Percentiles rank a stretch among this genome's conserved stretches.
Evolutionary conservation across 2,888 invertebrate genomes (phyloP).

Genomic region (Aspidiotus destructor): DNA sequence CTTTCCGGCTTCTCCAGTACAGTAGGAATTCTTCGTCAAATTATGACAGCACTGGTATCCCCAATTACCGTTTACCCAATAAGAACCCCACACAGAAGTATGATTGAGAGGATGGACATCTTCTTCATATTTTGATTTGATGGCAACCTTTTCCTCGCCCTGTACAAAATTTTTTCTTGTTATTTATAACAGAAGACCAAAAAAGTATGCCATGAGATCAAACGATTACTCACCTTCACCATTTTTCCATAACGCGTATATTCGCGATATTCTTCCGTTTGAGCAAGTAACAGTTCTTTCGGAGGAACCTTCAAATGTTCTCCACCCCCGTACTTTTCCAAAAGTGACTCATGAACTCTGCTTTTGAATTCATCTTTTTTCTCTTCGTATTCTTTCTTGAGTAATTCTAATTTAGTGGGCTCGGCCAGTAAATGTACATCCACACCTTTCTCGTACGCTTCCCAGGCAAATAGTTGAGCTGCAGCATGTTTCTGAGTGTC

Average conservation of each 20-base stretch:
- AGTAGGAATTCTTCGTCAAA: conserved; percentile 79
- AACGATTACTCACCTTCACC: conserved; percentile 40
- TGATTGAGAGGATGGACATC: conserved; percentile 89
- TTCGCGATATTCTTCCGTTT: conserved; percentile 91
- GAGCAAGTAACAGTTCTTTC: conserved; percentile 77
- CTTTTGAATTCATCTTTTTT: conserved; percentile 85
- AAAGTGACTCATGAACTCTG: conserved; percentile 63
- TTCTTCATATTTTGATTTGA: conserved; percentile 87
- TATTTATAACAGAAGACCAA: conserved; percentile 3
- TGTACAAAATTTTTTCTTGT: conserved; percentile 36
- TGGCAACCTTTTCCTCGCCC: conserved; percentile 79
- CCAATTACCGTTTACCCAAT: conserved; percentile 87
- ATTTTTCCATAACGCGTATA: conserved; percentile 89
- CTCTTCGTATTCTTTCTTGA: conserved; percentile 80
- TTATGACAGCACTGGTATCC: conserved; percentile 95
- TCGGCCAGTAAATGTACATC: conserved; percentile 94
- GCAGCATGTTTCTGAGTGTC: conserved; percentile 84
- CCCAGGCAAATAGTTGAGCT: conserved; percentile 95
- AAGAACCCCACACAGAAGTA: conserved; percentile 90
- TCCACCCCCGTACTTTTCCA: conserved; percentile 87
- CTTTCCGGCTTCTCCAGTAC: conserved; percentile 65
- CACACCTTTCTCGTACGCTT: conserved; percentile 83
- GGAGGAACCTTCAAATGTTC: conserved; percentile 84
- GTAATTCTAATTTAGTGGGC: conserved; percentile 88
- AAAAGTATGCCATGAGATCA: background rate